A percentile compares a stretch with the other conserved stretches of the same genome.
Evolutionary conservation across 2,797 vertebrate genomes (phyloP).

Genomic region (Falco biarmicus): DNA sequence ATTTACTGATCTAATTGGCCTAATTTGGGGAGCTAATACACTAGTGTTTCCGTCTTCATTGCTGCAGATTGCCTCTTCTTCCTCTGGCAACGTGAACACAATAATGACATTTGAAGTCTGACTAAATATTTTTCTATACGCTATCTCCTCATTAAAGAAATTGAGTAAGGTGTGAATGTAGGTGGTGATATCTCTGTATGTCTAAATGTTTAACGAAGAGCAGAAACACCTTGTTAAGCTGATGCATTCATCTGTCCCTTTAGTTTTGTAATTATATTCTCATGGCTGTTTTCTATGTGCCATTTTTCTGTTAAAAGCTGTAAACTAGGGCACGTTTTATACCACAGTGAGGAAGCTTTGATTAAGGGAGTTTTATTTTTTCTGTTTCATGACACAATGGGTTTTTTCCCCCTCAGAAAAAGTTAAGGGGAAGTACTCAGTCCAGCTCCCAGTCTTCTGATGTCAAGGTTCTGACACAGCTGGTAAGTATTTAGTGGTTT

Average conservation of each 20-base stretch:
- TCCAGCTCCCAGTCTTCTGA: constrained; percentile 72
- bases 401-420: constrained; percentile 80
- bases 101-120: neutral
- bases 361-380: neutral
- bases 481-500: constrained; percentile 79
- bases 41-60: neutral
- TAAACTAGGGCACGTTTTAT: neutral
- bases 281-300: neutral
- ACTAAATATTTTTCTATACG: neutral
- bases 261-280: neutral
- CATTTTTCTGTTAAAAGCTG: neutral
- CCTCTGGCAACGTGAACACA: neutral
- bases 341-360: neutral
- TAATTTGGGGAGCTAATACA: neutral
- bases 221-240: neutral
- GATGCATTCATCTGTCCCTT: neutral
- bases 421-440: constrained; percentile 74
- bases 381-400: neutral
- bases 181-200: neutral
- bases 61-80: neutral
- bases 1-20: neutral
- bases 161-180: neutral
- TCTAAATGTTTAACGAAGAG: neutral
- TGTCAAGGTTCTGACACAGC: constrained; percentile 82
- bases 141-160: neutral